phyloP scores from a whole-genome alignment of 2,888 invertebrate genomes.

The Meganola albula region DNA sequence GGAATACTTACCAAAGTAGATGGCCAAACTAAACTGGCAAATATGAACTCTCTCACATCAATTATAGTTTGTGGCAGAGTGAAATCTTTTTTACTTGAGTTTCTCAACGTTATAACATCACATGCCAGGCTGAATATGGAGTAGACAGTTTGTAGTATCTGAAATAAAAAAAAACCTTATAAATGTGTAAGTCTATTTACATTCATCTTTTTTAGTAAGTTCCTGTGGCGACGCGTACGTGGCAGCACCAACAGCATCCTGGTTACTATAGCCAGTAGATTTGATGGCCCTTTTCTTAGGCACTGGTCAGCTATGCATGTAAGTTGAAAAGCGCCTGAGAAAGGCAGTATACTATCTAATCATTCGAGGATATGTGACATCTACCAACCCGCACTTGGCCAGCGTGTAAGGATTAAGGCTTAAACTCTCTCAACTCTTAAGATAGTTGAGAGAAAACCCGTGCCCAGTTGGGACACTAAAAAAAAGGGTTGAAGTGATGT shows the following conservation, averaged over 20 bases:
- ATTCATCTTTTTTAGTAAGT: neutral
- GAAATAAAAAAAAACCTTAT: constrained; percentile 25
- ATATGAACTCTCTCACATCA: constrained; percentile 41
- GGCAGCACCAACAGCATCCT: neutral
- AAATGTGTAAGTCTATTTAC: neutral
- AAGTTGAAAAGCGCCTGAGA: neutral
- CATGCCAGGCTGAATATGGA: constrained; percentile 39
- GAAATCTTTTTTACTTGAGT: constrained; percentile 33
- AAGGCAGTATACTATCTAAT: too few species aligned
- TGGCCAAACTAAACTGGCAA: constrained; percentile 49
- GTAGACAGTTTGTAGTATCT: constrained; percentile 47
- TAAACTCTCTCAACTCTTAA: neutral
- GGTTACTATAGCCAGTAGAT: neutral
- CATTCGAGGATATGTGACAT: too few species aligned
- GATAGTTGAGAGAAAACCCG: neutral
- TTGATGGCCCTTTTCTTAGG: too few species aligned
- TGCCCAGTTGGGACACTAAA: neutral
- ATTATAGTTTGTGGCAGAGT: constrained; percentile 34
- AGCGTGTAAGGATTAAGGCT: too few species aligned
- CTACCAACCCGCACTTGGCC: too few species aligned
- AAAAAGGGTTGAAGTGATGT: too few species aligned
- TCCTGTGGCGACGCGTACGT: neutral
- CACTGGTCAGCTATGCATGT: neutral
- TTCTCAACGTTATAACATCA: constrained; percentile 37
- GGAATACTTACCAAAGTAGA: constrained; percentile 40